phyloP scores from a whole-genome alignment of 2,113 vertebrate genomes.

The Muscicapa adusta region DNA sequence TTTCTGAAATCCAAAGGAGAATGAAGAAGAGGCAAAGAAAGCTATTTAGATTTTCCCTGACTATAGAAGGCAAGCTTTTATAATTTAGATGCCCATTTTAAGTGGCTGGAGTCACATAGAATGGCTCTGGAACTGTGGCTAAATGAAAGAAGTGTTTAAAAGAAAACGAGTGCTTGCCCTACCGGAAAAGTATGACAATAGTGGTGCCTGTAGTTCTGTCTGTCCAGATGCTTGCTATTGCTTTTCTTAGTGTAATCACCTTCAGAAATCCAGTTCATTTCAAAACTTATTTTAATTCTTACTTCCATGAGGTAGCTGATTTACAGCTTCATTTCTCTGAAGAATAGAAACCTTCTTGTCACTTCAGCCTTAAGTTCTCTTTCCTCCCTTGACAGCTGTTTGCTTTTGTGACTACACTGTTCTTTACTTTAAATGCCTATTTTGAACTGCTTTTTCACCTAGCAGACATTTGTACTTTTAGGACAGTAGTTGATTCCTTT shows the following conservation, averaged over 20 bases:
- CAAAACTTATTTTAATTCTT: not conserved
- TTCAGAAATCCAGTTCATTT: not conserved
- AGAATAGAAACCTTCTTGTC: not conserved
- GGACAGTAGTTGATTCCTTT: not conserved
- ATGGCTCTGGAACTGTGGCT: not conserved
- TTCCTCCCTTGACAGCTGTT: not conserved
- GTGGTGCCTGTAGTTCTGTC: not conserved
- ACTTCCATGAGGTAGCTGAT: not conserved
- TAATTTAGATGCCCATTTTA: not conserved
- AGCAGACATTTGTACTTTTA: not conserved
- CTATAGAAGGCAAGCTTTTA: not conserved
- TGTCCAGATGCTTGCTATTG: constrained; percentile 18
- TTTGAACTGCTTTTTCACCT: not conserved
- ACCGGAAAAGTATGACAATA: not conserved
- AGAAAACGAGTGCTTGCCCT: not conserved
- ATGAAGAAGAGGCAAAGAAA: not conserved
- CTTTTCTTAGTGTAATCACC: not conserved
- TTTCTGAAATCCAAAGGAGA: not conserved
- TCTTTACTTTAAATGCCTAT: not conserved
- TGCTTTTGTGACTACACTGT: not conserved
- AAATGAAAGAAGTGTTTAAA: not conserved
- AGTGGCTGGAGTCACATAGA: not conserved
- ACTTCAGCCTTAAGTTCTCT: not conserved
- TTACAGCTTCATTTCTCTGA: not conserved
- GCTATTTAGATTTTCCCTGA: not conserved